phyloP scores from a whole-genome alignment of 2,113 vertebrate genomes.

The Callospermophilus lateralis region DNA sequence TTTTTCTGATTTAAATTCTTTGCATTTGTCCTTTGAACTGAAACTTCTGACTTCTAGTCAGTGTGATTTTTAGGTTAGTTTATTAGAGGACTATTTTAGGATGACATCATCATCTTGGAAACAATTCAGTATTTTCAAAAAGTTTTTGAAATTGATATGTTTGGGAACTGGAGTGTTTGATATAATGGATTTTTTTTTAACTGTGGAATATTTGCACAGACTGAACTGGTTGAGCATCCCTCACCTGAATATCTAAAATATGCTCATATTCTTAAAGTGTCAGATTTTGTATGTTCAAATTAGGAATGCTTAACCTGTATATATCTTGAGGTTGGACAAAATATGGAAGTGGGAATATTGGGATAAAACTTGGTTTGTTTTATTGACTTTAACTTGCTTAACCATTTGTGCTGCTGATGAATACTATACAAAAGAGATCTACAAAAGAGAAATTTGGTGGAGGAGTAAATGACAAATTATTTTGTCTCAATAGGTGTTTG shows the following conservation, averaged over 20 bases:
- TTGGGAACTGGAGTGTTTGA: neutral
- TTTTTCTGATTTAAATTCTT: neutral
- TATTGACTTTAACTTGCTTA: neutral
- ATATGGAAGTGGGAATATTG: neutral
- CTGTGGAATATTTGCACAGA: neutral
- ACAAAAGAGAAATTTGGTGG: neutral
- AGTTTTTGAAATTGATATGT: neutral
- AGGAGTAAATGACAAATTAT: neutral
- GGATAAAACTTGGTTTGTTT: neutral
- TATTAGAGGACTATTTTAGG: neutral
- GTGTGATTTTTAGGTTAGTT: slow-evolving; percentile 37
- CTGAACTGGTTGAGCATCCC: neutral
- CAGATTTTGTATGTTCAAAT: neutral
- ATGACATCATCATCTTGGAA: neutral
- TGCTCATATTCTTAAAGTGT: neutral
- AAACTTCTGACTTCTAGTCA: neutral
- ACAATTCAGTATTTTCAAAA: slow-evolving; percentile 13
- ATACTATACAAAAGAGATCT: neutral
- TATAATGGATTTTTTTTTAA: neutral
- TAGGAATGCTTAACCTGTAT: neutral
- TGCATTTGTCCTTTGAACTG: neutral
- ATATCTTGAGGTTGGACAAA: neutral
- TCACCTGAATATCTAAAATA: neutral
- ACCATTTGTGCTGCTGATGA: neutral
- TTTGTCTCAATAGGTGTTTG: neutral